Evolutionary conservation across 2,797 vertebrate species (phyloP).

Genomic region (Hypotaenidia okinawae): DNA sequence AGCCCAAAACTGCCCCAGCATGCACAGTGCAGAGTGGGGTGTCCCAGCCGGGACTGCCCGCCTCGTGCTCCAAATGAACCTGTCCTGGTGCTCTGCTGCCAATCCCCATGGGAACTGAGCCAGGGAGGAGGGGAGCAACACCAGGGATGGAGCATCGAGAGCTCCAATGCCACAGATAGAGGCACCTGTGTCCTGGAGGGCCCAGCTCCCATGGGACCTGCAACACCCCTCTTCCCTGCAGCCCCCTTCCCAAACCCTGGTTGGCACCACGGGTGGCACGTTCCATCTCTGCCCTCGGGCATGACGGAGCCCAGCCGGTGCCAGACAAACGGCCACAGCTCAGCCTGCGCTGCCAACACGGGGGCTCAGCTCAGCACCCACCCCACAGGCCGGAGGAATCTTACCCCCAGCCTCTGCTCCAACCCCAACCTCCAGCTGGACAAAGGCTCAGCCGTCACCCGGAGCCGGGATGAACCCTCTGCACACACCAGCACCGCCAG

Average conservation of each 20-base stretch:
- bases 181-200: not conserved
- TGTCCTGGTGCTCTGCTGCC: not conserved
- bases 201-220: not conserved
- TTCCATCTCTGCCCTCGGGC: not conserved
- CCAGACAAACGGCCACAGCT: not conserved
- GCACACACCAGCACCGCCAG: not conserved
- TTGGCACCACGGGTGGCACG: not conserved
- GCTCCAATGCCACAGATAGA: not conserved
- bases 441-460: not conserved
- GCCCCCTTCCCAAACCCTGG: not conserved
- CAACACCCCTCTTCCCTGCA: not conserved
- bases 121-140: accelerated
- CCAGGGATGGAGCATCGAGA: not conserved
- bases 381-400: not conserved
- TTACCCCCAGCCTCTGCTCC: not conserved
- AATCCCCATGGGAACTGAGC: not conserved
- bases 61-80: not conserved
- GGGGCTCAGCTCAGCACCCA: not conserved
- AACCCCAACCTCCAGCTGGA: not conserved
- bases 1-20: not conserved
- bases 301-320: not conserved
- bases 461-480: not conserved
- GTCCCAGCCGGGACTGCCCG: not conserved
- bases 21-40: accelerated
- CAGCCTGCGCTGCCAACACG: accelerated